Evolutionary conservation across 2,888 invertebrate genomes (phyloP), one percentile per base, ranked within the genome.

Genomic region (Aradus depressus): DNA sequence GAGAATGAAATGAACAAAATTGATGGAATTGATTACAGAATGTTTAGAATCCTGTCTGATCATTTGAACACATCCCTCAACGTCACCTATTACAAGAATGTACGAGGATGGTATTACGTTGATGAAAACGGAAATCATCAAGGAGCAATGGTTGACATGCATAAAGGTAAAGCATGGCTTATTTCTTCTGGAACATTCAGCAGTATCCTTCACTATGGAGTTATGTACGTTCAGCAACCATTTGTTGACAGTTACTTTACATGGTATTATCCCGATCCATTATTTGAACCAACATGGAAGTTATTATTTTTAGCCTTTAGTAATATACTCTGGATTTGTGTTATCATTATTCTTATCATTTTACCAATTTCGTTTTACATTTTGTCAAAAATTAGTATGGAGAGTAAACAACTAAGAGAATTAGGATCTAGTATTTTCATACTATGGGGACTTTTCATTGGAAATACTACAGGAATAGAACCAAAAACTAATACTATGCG

Each of bases 201-300:
- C 12, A 47, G 38, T 18, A 4, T 23, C 1, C 18, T 47, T 37
- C 47, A 47, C 5, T 37, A 47, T 14, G 18, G 35, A 6, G 38
- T 12, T 8, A 23, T 2, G 2, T 8, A 19, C 4, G 38, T 25
- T 3, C 18, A 22, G n/a, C 16, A 21, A 2, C 47, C 37, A 2
- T 47, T 38, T 23, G 47, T 47, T 1, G 37, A 18, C 25, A 12
- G 26, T 2, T 28, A n/a, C 1, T 28, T 47, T 8, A 14, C 38
- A 10, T 47, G 47, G 47, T 47, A 26, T 23, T 47, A 38, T 16
- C 37, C 47, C 1, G 38, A 47, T 12, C 47, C 47, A 1, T 31
- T 19, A 35, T 25, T 19, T 2, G 28, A 38, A 8, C 26, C 25
- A 19, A 16, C 35, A 4, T 47, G 47, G 47, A 35, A 23, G 12